These are phyloP conservation scores for Rachycentron canadum DNA, from an alignment of 2,797 vertebrate genomes.

Conservation along the genomic window DNA sequence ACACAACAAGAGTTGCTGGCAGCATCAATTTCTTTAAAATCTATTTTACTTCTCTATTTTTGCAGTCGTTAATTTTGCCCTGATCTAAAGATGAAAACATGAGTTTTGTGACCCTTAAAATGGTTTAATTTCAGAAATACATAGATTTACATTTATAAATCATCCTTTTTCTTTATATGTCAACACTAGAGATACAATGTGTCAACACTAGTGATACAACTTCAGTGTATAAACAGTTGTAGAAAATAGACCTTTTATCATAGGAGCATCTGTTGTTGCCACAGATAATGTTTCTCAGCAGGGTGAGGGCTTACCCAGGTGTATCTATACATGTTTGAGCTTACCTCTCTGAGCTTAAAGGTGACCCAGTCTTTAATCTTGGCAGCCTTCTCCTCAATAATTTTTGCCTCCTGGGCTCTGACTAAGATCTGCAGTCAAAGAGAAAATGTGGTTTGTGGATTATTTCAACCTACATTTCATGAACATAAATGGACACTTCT, in stretches of 20 bases:
- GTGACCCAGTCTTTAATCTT: constrained; percentile 99
- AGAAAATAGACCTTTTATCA: background rate
- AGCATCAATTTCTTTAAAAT: background rate
- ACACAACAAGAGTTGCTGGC: background rate
- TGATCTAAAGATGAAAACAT: background rate
- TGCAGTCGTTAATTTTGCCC: background rate
- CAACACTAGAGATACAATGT: too few relatives aligned
- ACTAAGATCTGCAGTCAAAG: constrained; percentile 87
- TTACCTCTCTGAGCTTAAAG: constrained; percentile 92
- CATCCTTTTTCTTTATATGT: background rate
- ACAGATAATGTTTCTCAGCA: constrained; percentile 9
- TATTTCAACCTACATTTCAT: constrained; percentile 53
- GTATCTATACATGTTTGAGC: constrained; percentile 48
- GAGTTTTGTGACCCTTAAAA: background rate
- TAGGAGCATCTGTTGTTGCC: background rate
- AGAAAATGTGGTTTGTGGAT: constrained; percentile 52
- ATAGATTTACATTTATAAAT: background rate
- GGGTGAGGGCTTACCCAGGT: constrained; percentile 23
- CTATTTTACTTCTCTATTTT: background rate
- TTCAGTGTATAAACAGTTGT: background rate
- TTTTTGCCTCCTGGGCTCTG: constrained; percentile 93
- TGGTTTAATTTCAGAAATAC: background rate
- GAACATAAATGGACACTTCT: constrained; percentile 69
- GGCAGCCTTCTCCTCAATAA: constrained; percentile 94
- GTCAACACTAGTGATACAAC: background rate